Conservation (phyloP, 2,888 invertebrate species). For the Polyommatus iphigenia region DNA sequence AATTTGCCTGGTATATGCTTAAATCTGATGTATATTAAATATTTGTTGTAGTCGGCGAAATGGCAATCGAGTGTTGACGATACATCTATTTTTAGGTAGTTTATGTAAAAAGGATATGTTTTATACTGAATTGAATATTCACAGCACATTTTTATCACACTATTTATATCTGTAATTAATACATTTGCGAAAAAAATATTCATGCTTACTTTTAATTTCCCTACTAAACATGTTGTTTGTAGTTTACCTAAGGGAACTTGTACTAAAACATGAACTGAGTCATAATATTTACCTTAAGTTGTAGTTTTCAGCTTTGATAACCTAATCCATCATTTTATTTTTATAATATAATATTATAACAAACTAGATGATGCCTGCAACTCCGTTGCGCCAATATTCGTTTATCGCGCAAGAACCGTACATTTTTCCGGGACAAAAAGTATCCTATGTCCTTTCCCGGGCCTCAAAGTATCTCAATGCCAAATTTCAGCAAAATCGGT, state of each 20-base stretch:
- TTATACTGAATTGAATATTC: neutral
- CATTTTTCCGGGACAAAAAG: too few species aligned
- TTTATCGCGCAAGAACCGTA: too few species aligned
- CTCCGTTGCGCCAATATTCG: too few species aligned
- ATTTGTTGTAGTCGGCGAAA: constrained; percentile 33
- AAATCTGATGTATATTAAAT: constrained; percentile 39
- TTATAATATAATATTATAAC: too few species aligned
- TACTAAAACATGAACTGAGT: neutral
- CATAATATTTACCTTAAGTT: neutral
- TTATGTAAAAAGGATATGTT: constrained; percentile 4
- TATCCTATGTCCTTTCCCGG: too few species aligned
- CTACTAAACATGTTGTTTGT: neutral
- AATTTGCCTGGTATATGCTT: constrained; percentile 39
- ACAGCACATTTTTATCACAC: neutral
- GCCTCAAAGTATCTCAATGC: too few species aligned
- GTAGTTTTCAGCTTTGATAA: too few species aligned
- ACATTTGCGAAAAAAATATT: neutral
- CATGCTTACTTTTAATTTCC: neutral
- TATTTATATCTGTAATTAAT: neutral
- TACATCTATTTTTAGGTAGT: constrained; percentile 42
- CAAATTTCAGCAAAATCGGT: too few species aligned
- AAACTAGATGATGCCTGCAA: too few species aligned
- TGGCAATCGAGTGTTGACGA: constrained; percentile 33
- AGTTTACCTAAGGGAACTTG: neutral
- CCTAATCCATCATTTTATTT: too few species aligned